Percentiles rank a stretch among this genome's conserved stretches.
phyloP scores from a whole-genome alignment of 2,888 invertebrate species.

The Elysia crispata region DNA sequence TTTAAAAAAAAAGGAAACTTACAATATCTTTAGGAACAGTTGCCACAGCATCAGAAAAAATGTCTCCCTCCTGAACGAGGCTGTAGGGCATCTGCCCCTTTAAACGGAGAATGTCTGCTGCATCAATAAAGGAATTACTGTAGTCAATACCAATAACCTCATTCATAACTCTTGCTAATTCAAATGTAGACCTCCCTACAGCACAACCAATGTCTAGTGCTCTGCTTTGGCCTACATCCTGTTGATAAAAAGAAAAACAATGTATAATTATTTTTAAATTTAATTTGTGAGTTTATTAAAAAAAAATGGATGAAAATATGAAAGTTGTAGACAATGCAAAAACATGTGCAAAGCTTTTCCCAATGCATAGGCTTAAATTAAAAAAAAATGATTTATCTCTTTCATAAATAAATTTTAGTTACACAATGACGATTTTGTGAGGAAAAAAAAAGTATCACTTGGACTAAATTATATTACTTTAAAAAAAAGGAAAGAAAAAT shows the following conservation, averaged over 20 bases:
- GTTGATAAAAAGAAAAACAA: neutral
- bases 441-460: too few relatives aligned
- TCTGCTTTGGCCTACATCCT: conserved; percentile 49
- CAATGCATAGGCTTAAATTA: too few relatives aligned
- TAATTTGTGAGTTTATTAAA: too few relatives aligned
- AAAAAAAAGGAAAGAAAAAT: too few relatives aligned
- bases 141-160: conserved; percentile 76
- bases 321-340: too few relatives aligned
- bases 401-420: too few relatives aligned
- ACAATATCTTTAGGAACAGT: conserved; percentile 65
- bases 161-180: conserved; percentile 67
- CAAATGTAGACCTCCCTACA: conserved; percentile 76
- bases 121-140: conserved; percentile 74
- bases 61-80: conserved; percentile 71
- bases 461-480: too few relatives aligned
- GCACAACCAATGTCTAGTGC: conserved; percentile 77
- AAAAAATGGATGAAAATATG: too few relatives aligned
- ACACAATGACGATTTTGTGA: too few relatives aligned
- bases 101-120: conserved; percentile 68
- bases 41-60: conserved; percentile 65
- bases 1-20: conserved; percentile 50
- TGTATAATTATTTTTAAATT: too few relatives aligned
- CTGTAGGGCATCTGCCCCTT: conserved; percentile 66
- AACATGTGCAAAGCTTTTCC: too few relatives aligned
- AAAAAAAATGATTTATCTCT: too few relatives aligned